phyloP scores from a whole-genome alignment of 2,888 invertebrate species.

The Ernsta delagoae region DNA sequence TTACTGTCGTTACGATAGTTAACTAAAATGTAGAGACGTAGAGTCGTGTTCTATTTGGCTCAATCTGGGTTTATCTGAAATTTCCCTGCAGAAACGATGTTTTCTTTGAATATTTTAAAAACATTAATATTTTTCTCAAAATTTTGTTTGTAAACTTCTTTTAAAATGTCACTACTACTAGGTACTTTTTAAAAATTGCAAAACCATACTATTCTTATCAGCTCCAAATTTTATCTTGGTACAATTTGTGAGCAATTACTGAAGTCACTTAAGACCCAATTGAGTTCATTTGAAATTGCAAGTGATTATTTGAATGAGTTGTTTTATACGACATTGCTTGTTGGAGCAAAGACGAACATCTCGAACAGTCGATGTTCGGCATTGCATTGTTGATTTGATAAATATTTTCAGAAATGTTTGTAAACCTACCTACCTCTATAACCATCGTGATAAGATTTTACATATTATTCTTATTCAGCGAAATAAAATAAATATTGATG shows the following conservation, averaged over 20 bases:
- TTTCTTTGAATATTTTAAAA: no score
- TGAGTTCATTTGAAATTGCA: constrained; percentile 18
- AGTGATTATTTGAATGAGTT: constrained; percentile 12
- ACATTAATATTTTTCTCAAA: no score
- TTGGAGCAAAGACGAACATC: constrained; percentile 7
- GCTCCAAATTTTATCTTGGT: not conserved
- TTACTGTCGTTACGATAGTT: not conserved
- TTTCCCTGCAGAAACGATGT: no score
- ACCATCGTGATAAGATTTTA: constrained; percentile 17
- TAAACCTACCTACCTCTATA: constrained; percentile 49
- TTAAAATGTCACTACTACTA: no score
- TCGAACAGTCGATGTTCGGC: constrained; percentile 10
- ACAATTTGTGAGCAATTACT: not conserved
- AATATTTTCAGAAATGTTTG: constrained; percentile 63
- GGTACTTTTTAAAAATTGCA: no score
- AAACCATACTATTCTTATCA: not conserved
- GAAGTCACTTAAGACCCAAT: constrained; percentile 4
- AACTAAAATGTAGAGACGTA: not conserved
- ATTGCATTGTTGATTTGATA: constrained; percentile 43
- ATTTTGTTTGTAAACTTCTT: no score
- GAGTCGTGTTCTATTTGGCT: no score
- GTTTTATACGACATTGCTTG: not conserved
- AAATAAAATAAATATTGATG: constrained; percentile 23
- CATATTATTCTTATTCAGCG: constrained; percentile 9
- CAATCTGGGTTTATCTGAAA: no score